phyloP scores from a whole-genome alignment of 2,113 vertebrate genomes.

The Burhinus oedicnemus region DNA sequence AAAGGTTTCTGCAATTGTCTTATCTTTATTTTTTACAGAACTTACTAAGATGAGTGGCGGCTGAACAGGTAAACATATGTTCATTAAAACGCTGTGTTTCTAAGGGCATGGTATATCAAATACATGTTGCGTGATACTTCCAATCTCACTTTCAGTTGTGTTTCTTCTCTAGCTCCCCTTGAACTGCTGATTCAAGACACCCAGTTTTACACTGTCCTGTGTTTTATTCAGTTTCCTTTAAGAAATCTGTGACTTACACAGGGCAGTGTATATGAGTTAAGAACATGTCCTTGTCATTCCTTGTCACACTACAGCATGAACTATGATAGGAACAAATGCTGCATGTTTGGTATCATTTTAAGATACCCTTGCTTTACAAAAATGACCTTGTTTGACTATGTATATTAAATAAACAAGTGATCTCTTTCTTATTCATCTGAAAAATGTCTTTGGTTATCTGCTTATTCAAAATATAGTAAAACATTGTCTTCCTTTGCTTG shows the following conservation, averaged over 20 bases:
- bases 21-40: constrained; percentile 9
- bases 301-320: background rate
- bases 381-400: background rate
- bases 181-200: background rate
- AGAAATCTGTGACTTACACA: background rate
- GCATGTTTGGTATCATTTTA: background rate
- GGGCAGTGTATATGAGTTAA: background rate
- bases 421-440: background rate
- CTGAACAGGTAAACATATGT: background rate
- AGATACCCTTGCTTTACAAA: background rate
- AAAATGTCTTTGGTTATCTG: background rate
- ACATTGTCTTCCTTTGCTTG: background rate
- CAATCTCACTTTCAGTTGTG: background rate
- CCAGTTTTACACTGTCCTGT: background rate
- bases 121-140: background rate
- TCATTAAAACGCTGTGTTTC: background rate
- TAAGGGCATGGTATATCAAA: background rate
- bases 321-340: background rate
- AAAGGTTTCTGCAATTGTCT: background rate
- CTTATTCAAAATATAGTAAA: constrained; percentile 1
- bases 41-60: background rate
- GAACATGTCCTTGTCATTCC: background rate
- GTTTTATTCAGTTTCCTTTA: background rate
- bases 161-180: background rate
- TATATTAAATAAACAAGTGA: background rate